Evolutionary conservation across 1,140 invertebrate species (phyloP).

Genomic region (Hyposmocoma kahamanoa): DNA sequence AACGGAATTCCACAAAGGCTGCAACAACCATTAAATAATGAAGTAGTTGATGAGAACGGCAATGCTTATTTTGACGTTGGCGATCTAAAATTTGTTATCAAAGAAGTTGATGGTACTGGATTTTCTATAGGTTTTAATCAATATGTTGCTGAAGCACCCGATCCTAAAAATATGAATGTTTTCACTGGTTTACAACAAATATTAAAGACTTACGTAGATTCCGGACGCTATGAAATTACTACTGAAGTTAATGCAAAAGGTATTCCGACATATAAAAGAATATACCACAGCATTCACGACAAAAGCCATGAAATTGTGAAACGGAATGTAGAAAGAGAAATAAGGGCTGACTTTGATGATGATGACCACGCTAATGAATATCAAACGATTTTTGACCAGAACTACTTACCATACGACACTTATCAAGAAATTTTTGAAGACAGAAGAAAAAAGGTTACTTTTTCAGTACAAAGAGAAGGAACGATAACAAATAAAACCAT

Average conservation of each 20-base stretch:
- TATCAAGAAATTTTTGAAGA: constrained; percentile 28
- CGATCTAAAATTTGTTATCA: constrained; percentile 46
- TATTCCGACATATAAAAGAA: too few relatives aligned
- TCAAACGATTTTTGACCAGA: constrained; percentile 20
- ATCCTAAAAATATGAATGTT: constrained; percentile 43
- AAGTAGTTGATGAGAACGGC: constrained; percentile 15
- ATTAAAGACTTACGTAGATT: constrained; percentile 42
- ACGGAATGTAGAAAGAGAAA: constrained; percentile 15
- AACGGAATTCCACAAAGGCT: constrained; percentile 45
- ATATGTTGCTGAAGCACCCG: constrained; percentile 49
- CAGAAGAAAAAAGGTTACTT: constrained; percentile 9
- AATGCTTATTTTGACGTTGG: constrained; percentile 20
- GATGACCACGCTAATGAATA: constrained; percentile 32
- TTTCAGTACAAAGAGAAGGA: constrained; percentile 9
- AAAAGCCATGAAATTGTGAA: constrained; percentile 26
- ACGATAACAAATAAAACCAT: background rate
- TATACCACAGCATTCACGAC: too few relatives aligned
- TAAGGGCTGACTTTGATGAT: constrained; percentile 8
- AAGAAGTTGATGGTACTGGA: constrained; percentile 52
- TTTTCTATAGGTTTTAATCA: constrained; percentile 57
- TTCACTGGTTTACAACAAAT: constrained; percentile 53
- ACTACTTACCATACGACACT: constrained; percentile 18
- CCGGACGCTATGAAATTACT: too few relatives aligned
- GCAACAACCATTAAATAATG: constrained; percentile 43
- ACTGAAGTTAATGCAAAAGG: too few relatives aligned